A percentile compares a stretch with the other conserved stretches of the same genome.
phyloP scores from a whole-genome alignment of 2,797 vertebrate genomes.

The Propithecus deckenii region DNA sequence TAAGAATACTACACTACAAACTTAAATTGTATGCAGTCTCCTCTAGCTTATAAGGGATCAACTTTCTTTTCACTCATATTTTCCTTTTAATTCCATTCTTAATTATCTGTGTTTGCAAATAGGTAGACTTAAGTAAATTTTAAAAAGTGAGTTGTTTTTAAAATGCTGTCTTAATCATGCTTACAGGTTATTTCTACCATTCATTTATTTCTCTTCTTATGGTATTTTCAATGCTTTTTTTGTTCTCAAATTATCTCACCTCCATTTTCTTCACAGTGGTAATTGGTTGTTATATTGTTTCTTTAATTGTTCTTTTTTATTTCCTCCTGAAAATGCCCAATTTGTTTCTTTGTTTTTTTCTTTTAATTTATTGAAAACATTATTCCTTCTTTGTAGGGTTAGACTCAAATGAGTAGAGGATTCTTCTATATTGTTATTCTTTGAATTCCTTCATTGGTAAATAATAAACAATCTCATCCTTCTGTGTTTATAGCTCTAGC shows the following conservation, averaged over 20 bases:
- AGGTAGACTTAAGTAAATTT: neutral
- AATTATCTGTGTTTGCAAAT: neutral
- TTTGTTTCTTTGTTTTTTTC: constrained; percentile 61
- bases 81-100: constrained; percentile 34
- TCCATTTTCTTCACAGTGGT: neutral
- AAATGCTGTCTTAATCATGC: neutral
- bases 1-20: neutral
- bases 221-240: neutral
- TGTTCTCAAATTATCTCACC: constrained; percentile 30
- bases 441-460: neutral
- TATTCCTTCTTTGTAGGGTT: neutral
- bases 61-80: constrained; percentile 31
- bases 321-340: neutral
- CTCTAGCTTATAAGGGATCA: neutral
- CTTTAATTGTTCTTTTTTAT: neutral
- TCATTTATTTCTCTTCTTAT: constrained; percentile 30
- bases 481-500: neutral
- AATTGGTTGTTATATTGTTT: neutral
- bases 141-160: neutral
- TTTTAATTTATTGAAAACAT: constrained; percentile 44
- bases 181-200: constrained; percentile 25
- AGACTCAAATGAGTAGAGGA: constrained; percentile 8
- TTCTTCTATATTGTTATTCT: neutral
- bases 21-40: neutral
- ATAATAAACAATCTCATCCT: neutral